Evolutionary conservation across 1,140 invertebrate genomes (phyloP), one percentile per base, ranked within the genome.

Genomic region (Aphis gossypii): DNA sequence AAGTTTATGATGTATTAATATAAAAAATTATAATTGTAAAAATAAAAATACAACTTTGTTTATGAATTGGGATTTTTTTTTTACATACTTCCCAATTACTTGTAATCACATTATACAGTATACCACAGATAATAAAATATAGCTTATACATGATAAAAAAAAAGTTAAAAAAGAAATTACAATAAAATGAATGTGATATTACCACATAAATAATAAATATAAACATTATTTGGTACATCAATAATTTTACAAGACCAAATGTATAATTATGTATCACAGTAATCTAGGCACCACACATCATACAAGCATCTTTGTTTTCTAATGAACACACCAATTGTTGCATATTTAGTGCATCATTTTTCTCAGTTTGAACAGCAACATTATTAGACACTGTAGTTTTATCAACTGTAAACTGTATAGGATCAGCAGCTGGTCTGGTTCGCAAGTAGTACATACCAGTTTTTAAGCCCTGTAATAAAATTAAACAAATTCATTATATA

Each of bases 391-490:
- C 95, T 95, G 97, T 98, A 1, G 96, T 96, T 95, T 99, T 99
- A 95, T 99, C 98, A 1, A 99, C 98, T 25, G 99, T 99, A 95
- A 99, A 99, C 95, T 99, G 98, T 94, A 99, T 98, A 18, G 99
- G 98, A 95, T 98, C 97, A 5, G 98, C 99, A 14, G 99, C 99
- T 20, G 99, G 98, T 95, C 99, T 99, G 0, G 98, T 99, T 51
- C 99, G 96, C 93, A 99, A 96, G 95, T 99, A 99, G 95, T 99
- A 99, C 99, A 99, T 99, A 68, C 99, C 99, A 51, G 99, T 99
- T 96, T 99, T 99, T 25, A 99, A 96, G 18, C 99, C 98, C 97
- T 97, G 94, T 95, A 95, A 94, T 94, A 93, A 94, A 76, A 82
- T 46, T 51, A 83, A 30, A 18, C 25, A 6, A 41, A 84, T 41